phyloP scores from a whole-genome alignment of 2,888 invertebrate species.

The Phlogophora meticulosa region DNA sequence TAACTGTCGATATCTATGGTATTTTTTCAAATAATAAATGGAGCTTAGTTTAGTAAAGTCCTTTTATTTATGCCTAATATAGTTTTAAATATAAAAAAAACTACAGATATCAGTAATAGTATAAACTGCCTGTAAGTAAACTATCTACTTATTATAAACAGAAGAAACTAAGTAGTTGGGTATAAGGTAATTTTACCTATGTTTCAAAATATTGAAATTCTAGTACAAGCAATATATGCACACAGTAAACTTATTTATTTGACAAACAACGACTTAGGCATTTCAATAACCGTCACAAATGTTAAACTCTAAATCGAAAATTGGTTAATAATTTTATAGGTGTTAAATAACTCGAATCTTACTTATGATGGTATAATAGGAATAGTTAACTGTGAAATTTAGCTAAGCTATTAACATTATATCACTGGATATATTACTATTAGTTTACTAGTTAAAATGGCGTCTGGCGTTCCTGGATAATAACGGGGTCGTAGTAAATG shows the following conservation, averaged over 20 bases:
- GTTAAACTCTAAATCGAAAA: neutral
- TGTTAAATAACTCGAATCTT: neutral
- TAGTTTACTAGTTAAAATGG: conserved; percentile 33
- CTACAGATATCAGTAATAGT: too few relatives aligned
- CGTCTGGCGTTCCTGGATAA: conserved; percentile 1
- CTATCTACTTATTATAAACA: too few relatives aligned
- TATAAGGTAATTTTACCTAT: too few relatives aligned
- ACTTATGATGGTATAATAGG: conserved; percentile 18
- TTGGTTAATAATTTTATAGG: conserved; percentile 2
- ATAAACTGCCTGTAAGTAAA: too few relatives aligned
- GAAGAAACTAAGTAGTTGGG: too few relatives aligned
- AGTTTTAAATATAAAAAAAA: too few relatives aligned
- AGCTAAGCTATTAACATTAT: conserved; percentile 41
- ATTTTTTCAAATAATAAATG: too few relatives aligned
- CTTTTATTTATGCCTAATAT: too few relatives aligned
- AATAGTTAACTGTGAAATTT: conserved; percentile 37
- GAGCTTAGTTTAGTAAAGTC: too few relatives aligned
- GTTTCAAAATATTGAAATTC: neutral
- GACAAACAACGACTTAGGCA: neutral
- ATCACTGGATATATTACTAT: conserved; percentile 12
- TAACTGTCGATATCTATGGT: too few relatives aligned
- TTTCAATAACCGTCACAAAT: neutral
- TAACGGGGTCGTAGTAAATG: too few relatives aligned
- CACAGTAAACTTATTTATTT: neutral
- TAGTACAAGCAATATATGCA: too few relatives aligned